Evolutionary conservation across 2,113 vertebrate genomes (phyloP).

Genomic region (Gambusia affinis): DNA sequence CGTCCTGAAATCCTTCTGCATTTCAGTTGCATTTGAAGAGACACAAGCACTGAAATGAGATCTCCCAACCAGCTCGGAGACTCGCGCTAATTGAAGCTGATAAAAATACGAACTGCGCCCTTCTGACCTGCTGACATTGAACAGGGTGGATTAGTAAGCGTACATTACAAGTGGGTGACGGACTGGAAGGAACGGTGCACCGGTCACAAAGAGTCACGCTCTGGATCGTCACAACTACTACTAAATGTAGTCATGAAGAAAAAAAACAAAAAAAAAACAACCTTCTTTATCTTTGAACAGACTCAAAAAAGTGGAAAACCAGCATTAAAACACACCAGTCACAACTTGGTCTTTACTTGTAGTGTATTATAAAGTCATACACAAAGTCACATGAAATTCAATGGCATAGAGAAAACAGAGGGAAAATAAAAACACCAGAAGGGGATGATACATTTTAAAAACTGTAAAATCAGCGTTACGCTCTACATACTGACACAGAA

Average conservation of each 20-base stretch:
- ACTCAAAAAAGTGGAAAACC: not conserved
- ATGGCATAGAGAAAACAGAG: conserved; percentile 21
- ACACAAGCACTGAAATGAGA: conserved; percentile 86
- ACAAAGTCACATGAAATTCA: conserved; percentile 34
- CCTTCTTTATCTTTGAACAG: conserved; percentile 8
- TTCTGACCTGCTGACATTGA: conserved; percentile 92
- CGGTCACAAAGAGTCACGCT: conserved; percentile 46
- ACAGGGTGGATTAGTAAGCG: conserved; percentile 86
- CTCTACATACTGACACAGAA: conserved; percentile 14
- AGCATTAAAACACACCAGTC: not conserved
- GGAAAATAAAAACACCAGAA: conserved; percentile 39
- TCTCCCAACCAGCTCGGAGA: conserved; percentile 82
- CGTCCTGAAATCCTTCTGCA: conserved; percentile 74
- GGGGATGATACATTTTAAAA: conserved; percentile 26
- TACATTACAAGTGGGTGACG: conserved; percentile 94
- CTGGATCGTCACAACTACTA: conserved; percentile 14
- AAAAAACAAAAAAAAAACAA: not conserved
- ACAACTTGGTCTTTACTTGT: conserved; percentile 50
- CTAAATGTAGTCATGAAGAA: conserved; percentile 18
- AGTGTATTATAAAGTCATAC: conserved; percentile 55
- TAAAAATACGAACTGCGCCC: conserved; percentile 90
- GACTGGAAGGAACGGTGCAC: conserved; percentile 54
- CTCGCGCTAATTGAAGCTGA: conserved; percentile 91
- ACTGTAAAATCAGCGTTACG: not conserved
- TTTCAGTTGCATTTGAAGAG: conserved; percentile 76